A percentile compares a stretch with the other conserved stretches of the same genome.
phyloP scores from a whole-genome alignment of 2,888 invertebrate genomes.

The Apamea monoglypha region DNA sequence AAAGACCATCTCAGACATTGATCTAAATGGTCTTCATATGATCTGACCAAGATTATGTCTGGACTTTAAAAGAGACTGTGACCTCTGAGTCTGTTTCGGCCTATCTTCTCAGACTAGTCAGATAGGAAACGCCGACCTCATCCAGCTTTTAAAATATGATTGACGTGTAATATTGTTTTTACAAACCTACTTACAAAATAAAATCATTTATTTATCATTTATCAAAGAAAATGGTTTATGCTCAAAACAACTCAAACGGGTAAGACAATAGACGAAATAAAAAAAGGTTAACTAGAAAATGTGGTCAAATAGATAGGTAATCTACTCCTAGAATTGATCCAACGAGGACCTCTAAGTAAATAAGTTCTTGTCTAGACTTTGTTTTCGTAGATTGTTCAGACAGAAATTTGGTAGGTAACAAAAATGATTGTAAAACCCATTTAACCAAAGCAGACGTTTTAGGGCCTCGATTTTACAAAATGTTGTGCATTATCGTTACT shows the following conservation, averaged over 20 bases:
- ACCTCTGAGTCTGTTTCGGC: no score
- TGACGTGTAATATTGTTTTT: no score
- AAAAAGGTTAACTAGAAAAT: background rate
- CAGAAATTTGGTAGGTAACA: slow-evolving; percentile 28
- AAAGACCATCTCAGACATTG: no score
- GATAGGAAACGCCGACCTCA: no score
- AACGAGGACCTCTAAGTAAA: background rate
- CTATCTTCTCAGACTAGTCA: no score
- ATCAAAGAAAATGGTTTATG: background rate
- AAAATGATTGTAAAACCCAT: slow-evolving; percentile 39
- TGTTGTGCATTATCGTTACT: slow-evolving; percentile 62
- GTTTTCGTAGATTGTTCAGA: slow-evolving; percentile 4
- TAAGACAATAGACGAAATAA: background rate
- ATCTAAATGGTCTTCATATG: no score
- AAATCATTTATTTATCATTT: no score
- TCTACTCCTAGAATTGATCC: background rate
- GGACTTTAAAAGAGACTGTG: no score
- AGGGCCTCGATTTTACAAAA: slow-evolving; percentile 47
- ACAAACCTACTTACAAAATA: no score
- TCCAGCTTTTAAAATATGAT: no score
- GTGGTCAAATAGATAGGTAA: background rate
- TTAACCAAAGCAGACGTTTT: slow-evolving; percentile 45
- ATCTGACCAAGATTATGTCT: no score
- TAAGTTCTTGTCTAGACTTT: slow-evolving; percentile 5
- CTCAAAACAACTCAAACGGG: background rate